phyloP scores from a whole-genome alignment of 1,140 invertebrate genomes.

The Nasonia giraulti region DNA sequence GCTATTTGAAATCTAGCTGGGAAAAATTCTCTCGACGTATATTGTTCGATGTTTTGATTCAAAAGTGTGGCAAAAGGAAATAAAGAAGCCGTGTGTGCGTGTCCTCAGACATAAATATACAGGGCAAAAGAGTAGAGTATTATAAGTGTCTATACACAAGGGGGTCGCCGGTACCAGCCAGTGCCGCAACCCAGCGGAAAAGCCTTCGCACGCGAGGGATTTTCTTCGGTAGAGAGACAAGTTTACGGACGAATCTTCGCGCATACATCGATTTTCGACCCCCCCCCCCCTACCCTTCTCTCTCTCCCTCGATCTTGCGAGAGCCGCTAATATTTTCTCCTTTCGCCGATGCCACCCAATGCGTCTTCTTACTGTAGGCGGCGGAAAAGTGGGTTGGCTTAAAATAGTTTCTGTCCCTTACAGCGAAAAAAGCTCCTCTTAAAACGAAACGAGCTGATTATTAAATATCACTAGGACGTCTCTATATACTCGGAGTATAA shows the following conservation, averaged over 20 bases:
- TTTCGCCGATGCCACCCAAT: background rate
- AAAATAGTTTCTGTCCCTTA: background rate
- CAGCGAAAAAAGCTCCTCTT: too few relatives aligned
- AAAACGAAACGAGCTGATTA: background rate
- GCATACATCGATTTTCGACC: slow-evolving; percentile 28
- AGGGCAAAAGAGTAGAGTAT: background rate
- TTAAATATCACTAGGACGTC: slow-evolving; percentile 4
- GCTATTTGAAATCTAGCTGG: background rate
- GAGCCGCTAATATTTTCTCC: slow-evolving; percentile 35
- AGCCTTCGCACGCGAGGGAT: slow-evolving; percentile 22
- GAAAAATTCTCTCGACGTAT: background rate
- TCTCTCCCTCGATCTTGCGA: background rate
- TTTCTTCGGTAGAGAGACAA: slow-evolving; percentile 14
- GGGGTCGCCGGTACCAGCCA: background rate
- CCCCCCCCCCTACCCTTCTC: background rate
- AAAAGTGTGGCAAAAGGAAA: background rate
- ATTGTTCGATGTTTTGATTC: background rate
- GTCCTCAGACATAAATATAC: background rate
- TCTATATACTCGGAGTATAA: background rate
- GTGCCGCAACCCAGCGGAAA: background rate
- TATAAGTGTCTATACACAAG: slow-evolving; percentile 9
- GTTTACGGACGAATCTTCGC: slow-evolving; percentile 15
- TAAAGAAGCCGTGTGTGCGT: background rate
- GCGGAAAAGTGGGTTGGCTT: slow-evolving; percentile 21
- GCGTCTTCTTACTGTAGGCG: too few relatives aligned